phyloP scores from a whole-genome alignment of 1,140 invertebrate species.

The Lordiphosa mommai region DNA sequence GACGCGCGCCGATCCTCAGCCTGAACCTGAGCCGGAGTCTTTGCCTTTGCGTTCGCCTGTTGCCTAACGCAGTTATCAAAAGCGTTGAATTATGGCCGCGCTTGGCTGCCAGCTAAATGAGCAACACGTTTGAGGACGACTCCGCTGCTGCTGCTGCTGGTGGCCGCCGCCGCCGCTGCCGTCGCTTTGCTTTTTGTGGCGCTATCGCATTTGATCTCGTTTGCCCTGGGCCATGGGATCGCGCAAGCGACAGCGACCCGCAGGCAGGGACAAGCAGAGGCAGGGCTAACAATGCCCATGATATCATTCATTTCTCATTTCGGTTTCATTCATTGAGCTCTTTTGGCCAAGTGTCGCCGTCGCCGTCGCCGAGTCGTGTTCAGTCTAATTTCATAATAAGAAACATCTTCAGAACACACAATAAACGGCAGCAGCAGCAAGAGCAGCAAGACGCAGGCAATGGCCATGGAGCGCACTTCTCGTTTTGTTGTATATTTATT shows the following conservation, averaged over 20 bases:
- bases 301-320: constrained; percentile 74
- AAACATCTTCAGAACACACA: constrained; percentile 62
- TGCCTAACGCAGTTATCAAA: constrained; percentile 74
- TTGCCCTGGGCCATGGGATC: constrained; percentile 46
- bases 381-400: constrained; percentile 78
- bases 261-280: constrained; percentile 34
- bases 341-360: constrained; percentile 57
- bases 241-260: constrained; percentile 43
- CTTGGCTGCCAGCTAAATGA: constrained; percentile 68
- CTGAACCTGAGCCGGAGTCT: neutral
- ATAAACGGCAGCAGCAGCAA: constrained; percentile 45
- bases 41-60: constrained; percentile 1
- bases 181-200: constrained; percentile 55
- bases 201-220: constrained; percentile 79
- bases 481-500: constrained; percentile 19
- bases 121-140: constrained; percentile 50
- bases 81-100: constrained; percentile 72
- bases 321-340: constrained; percentile 69
- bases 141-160: constrained; percentile 1
- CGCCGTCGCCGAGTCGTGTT: constrained; percentile 18
- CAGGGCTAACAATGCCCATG: constrained; percentile 65
- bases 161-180: constrained; percentile 2
- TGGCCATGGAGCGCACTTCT: constrained; percentile 33
- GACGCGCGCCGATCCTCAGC: neutral
- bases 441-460: constrained; percentile 7